A percentile compares a stretch with the other conserved stretches of the same genome.
These are phyloP conservation scores for Polymixis flavicincta DNA, from an alignment of 2,888 invertebrate species.

Conservation along the genomic window DNA sequence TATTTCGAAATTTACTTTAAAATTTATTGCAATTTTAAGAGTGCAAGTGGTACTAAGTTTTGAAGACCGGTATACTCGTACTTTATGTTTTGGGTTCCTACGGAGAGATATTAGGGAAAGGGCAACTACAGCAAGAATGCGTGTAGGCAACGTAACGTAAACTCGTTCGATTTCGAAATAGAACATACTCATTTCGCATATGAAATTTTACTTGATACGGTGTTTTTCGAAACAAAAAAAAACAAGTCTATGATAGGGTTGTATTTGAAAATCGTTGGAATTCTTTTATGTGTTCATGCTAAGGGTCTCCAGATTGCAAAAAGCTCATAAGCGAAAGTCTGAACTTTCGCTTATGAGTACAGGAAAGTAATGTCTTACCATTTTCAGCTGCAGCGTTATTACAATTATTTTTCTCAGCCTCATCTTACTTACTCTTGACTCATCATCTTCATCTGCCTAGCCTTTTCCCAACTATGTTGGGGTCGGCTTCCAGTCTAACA, in stretches of 20 bases:
- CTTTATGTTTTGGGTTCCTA: background rate
- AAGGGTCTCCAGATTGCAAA: background rate
- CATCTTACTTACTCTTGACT: too few species aligned
- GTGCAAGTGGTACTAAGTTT: too few species aligned
- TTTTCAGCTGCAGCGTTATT: background rate
- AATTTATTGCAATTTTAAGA: too few species aligned
- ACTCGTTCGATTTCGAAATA: background rate
- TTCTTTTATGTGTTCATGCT: background rate
- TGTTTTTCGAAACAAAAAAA: background rate
- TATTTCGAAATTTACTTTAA: too few species aligned
- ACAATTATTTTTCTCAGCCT: too few species aligned
- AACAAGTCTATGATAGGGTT: background rate
- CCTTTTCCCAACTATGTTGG: too few species aligned
- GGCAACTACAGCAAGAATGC: background rate
- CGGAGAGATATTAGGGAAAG: background rate
- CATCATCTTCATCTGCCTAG: too few species aligned
- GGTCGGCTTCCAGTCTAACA: too few species aligned
- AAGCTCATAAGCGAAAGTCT: too few species aligned
- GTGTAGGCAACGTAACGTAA: background rate
- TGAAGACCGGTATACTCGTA: background rate
- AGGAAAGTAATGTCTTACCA: background rate
- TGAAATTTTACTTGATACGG: background rate
- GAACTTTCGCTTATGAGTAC: too few species aligned
- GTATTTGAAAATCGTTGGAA: background rate
- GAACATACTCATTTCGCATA: background rate